Evolutionary conservation across 2,888 invertebrate genomes (phyloP), one percentile per base, ranked within the genome.

Genomic region (Trachelus stipa): DNA sequence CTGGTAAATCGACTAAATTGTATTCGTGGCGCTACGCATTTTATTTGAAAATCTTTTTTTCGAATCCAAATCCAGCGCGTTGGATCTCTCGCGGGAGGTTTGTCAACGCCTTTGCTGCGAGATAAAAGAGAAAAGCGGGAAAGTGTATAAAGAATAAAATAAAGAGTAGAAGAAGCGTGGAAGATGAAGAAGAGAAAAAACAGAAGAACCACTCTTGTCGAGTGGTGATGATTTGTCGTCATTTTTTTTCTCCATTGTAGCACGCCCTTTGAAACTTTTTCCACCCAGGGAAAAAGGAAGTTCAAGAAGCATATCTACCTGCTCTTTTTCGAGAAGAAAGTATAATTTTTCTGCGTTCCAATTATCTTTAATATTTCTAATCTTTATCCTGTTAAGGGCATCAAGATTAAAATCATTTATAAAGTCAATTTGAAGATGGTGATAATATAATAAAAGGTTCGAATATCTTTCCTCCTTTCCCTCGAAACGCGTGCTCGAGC

Each of bases 21-120:
- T 40, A 40, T 40, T 56, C 56, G 23, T 71, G 71, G 34, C 3
- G 1, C 1, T 12, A 1, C 34, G 71, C 71, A 34, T 71, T 71
- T 71, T 71, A 71, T 71, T 33, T 71, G 23, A 71, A 34, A 71
- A 71, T 71, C 71, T 71, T 33, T 71, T 71, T 71, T 23, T 35
- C 12, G 4, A 71, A 34, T 34, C 71, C 31, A 71, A 34, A 71
- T 33, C 15, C 34, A 31, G 31, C 34, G 11, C 31, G 71, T 23
- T 33, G 71, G 71, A 23, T 23, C 31, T 31, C 71, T 23, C 71
- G 12, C 6, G 71, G 71, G 71, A 30, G 34, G 30, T 71, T 71
- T 71, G 71, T 71, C 71, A 34, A 56, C 56, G 56, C 23, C 56
- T 56, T 23, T 71, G 71, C 71, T 12, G 71, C 2, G 12, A 31